Evolutionary conservation across 2,113 vertebrate genomes (phyloP).

Genomic region (Corythaixoides concolor): DNA sequence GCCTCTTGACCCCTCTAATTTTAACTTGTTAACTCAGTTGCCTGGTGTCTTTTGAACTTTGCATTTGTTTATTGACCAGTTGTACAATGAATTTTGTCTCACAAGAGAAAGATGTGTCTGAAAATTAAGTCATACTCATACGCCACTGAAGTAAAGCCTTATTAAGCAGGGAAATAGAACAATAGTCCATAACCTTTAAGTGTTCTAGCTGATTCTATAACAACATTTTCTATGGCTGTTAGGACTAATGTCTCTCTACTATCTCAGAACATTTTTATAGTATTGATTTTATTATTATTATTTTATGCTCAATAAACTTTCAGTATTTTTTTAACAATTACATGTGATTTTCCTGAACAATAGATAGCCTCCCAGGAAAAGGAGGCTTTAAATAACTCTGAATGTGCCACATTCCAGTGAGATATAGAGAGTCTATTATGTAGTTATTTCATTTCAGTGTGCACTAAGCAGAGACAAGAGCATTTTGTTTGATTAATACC

Average conservation of each 20-base stretch:
- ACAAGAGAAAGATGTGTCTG: neutral
- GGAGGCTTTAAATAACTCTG: neutral
- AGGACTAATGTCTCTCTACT: conserved; percentile 15
- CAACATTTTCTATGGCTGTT: conserved; percentile 3
- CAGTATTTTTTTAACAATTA: conserved; percentile 31
- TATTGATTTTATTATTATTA: conserved; percentile 61
- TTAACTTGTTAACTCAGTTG: neutral
- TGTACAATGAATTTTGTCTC: neutral
- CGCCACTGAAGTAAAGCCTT: neutral
- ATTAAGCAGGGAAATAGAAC: conserved; percentile 42
- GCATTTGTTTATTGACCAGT: neutral
- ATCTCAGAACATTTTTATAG: conserved; percentile 25
- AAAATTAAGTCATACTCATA: conserved; percentile 35
- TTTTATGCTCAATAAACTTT: conserved; percentile 48
- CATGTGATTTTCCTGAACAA: conserved; percentile 3
- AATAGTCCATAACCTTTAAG: conserved; percentile 36
- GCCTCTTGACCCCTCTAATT: neutral
- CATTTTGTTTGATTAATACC: conserved; percentile 12
- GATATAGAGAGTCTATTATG: neutral
- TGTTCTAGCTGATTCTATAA: conserved; percentile 9
- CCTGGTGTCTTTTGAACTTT: neutral
- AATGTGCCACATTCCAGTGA: neutral
- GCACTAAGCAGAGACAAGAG: neutral
- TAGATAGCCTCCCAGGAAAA: neutral
- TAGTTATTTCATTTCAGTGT: neutral